phyloP scores from a whole-genome alignment of 2,797 vertebrate genomes.

The Rallus crepitans region DNA sequence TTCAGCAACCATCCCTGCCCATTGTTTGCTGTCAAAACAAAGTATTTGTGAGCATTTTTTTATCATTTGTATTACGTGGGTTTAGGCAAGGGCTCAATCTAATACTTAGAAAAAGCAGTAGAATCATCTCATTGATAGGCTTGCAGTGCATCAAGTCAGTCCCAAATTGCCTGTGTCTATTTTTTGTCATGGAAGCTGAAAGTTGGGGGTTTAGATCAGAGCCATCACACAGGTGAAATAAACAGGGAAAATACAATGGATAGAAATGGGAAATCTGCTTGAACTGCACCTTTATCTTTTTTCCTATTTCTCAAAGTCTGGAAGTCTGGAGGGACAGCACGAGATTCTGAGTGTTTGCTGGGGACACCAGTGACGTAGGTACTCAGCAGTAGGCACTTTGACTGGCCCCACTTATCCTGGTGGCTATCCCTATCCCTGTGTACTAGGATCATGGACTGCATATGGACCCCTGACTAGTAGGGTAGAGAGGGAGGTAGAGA shows the following conservation, averaged over 20 bases:
- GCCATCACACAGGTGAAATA: not conserved
- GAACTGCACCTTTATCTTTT: not conserved
- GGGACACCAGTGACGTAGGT: not conserved
- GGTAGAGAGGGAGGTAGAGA: not conserved
- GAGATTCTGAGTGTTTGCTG: not conserved
- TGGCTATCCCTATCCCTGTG: not conserved
- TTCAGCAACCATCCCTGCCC: not conserved
- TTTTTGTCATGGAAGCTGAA: not conserved
- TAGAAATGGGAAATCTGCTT: not conserved
- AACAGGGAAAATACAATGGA: not conserved
- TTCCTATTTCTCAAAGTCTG: not conserved
- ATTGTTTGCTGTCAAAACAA: not conserved
- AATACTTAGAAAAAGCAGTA: not conserved
- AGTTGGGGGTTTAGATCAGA: not conserved
- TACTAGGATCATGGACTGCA: not conserved
- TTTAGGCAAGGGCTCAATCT: conserved; percentile 7
- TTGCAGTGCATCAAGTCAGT: not conserved
- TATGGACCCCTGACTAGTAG: not conserved
- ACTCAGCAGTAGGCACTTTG: not conserved
- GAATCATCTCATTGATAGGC: not conserved
- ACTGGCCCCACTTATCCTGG: not conserved
- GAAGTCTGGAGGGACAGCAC: not conserved
- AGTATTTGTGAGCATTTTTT: not conserved
- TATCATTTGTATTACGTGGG: not conserved
- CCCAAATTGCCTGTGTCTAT: not conserved